phyloP scores from a whole-genome alignment of 2,113 vertebrate genomes.

The Oceanites oceanicus region DNA sequence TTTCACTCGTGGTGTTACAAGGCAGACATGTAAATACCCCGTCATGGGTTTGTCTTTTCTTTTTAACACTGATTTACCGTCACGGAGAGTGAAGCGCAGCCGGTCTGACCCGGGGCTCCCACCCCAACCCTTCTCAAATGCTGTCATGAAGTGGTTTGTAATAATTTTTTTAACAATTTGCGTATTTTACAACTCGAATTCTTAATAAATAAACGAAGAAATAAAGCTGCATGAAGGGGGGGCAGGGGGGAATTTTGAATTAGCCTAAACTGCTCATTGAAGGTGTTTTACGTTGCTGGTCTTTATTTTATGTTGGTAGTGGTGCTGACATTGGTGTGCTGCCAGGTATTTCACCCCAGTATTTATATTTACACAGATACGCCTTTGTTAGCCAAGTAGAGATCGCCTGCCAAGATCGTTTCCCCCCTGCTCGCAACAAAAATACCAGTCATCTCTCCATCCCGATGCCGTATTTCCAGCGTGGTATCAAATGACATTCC shows the following conservation, averaged over 20 bases:
- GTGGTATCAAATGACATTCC: neutral
- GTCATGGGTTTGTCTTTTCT: neutral
- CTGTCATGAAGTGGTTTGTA: slow-evolving; percentile 20
- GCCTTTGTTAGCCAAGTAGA: slow-evolving; percentile 37
- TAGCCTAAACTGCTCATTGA: neutral
- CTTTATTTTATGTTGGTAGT: neutral
- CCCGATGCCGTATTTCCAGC: slow-evolving; percentile 8
- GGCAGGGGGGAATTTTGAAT: neutral
- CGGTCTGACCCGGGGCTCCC: neutral
- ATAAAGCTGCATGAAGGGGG: neutral
- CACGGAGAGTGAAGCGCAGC: slow-evolving; percentile 19
- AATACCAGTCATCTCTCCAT: neutral
- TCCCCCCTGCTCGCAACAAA: neutral
- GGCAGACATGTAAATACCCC: neutral
- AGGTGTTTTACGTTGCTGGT: neutral
- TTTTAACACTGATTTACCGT: neutral
- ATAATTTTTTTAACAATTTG: neutral
- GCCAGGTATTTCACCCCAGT: slow-evolving; percentile 19
- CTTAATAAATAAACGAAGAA: neutral
- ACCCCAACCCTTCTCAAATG: neutral
- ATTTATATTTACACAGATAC: slow-evolving; percentile 7
- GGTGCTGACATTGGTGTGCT: slow-evolving; percentile 13
- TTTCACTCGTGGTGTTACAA: neutral
- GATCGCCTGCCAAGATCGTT: neutral
- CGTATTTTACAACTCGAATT: slow-evolving; percentile 13